These are phyloP conservation scores for Psittacula derbiana DNA, from an alignment of 2,797 vertebrate species.

Conservation along the genomic window DNA sequence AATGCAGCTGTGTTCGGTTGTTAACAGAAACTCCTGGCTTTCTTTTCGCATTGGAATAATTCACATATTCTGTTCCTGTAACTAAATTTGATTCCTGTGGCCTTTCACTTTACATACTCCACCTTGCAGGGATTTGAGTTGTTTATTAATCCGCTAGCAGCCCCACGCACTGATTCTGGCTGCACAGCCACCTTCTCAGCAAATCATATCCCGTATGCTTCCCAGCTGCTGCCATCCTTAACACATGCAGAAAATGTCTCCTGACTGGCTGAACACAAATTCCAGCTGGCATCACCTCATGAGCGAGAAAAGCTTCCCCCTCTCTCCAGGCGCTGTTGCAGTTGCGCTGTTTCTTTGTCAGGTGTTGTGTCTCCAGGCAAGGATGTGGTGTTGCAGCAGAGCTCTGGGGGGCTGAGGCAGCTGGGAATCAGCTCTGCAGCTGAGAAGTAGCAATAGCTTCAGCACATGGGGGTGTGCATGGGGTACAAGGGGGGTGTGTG, in stretches of 20 bases:
- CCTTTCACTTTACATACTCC: background rate
- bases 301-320: background rate
- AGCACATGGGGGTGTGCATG: background rate
- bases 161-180: background rate
- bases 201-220: background rate
- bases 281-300: background rate
- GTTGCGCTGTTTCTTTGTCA: fast-evolving
- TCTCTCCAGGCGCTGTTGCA: background rate
- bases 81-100: background rate
- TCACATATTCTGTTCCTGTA: background rate
- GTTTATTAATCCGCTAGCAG: constrained; percentile 3
- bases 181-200: constrained; percentile 5
- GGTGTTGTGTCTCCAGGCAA: background rate
- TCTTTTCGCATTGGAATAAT: background rate
- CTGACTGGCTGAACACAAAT: background rate
- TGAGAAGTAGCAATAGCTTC: background rate
- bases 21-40: background rate
- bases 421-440: background rate
- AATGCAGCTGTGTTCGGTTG: background rate
- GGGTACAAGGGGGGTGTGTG: background rate
- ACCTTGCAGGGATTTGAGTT: background rate
- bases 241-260: background rate
- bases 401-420: background rate
- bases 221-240: constrained; percentile 45
- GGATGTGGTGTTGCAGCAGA: background rate